Evolutionary conservation across 2,797 vertebrate genomes (phyloP).

Genomic region (Chloroceryle inda): DNA sequence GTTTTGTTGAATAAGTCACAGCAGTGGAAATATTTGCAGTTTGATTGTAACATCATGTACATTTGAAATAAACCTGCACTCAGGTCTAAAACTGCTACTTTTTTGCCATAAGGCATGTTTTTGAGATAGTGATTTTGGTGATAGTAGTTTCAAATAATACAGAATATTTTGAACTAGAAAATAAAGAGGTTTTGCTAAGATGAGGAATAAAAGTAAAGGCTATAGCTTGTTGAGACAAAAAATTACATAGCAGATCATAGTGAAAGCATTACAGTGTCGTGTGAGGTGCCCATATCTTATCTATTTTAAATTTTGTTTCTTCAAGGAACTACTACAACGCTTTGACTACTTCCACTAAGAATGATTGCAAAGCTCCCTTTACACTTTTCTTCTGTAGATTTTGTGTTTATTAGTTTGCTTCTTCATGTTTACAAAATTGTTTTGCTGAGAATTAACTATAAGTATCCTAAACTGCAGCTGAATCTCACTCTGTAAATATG

Average conservation of each 20-base stretch:
- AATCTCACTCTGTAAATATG: not conserved
- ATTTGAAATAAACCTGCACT: not conserved
- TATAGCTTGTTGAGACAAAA: not conserved
- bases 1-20: constrained; percentile 20
- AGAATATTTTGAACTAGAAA: not conserved
- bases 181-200: not conserved
- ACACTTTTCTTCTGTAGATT: not conserved
- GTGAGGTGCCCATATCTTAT: not conserved
- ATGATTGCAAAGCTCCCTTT: not conserved
- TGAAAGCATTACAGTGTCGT: not conserved
- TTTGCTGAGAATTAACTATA: not conserved
- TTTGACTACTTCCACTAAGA: not conserved
- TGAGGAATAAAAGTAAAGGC: not conserved
- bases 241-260: not conserved
- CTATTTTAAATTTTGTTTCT: not conserved
- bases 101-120: not conserved
- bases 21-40: not conserved
- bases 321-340: not conserved
- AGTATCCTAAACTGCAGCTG: not conserved
- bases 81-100: not conserved
- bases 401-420: not conserved
- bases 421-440: not conserved
- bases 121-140: not conserved
- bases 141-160: not conserved
- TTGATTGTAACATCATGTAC: not conserved